A percentile compares a stretch with the other conserved stretches of the same genome.
phyloP scores from a whole-genome alignment of 2,888 invertebrate species.

The Xanthostigma xanthostigma region DNA sequence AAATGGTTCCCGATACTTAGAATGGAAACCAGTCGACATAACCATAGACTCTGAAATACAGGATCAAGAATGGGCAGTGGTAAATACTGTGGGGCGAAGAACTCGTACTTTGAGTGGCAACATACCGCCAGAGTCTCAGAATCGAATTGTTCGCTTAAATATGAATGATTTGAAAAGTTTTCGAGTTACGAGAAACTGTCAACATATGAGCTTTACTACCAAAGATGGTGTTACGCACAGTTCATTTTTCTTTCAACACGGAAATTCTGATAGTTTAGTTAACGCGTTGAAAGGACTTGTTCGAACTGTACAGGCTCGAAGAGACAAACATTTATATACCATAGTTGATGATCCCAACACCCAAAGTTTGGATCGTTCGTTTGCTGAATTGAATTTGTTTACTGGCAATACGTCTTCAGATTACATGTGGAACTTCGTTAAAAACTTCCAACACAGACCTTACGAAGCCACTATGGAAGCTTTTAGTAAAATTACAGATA shows the following conservation, averaged over 20 bases:
- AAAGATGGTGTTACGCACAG: conserved; percentile 58
- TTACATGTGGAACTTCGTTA: conserved; percentile 48
- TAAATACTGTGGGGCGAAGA: conserved; percentile 55
- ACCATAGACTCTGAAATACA: conserved; percentile 63
- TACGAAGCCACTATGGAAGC: conserved; percentile 73
- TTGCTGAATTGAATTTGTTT: conserved; percentile 74
- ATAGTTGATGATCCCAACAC: conserved; percentile 51
- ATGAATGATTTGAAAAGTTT: conserved; percentile 51
- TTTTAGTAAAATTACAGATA: conserved; percentile 74
- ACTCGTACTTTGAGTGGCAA: conserved; percentile 43
- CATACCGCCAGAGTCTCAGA: conserved; percentile 26
- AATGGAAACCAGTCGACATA: conserved; percentile 72
- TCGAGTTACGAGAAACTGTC: conserved; percentile 36
- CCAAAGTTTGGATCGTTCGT: conserved; percentile 64
- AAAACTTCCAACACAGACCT: conserved; percentile 49
- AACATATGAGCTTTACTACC: conserved; percentile 47
- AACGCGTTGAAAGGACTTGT: conserved; percentile 44
- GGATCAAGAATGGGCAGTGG: conserved; percentile 75
- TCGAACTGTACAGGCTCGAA: conserved; percentile 49
- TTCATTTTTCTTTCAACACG: conserved; percentile 76
- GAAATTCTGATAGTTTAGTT: conserved; percentile 67
- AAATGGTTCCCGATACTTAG: conserved; percentile 36
- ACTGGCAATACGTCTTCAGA: conserved; percentile 46
- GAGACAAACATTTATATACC: conserved; percentile 55
- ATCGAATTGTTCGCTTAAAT: conserved; percentile 37